These are phyloP conservation scores for Clamator glandarius DNA, from an alignment of 2,797 vertebrate genomes.

Conservation along the genomic window DNA sequence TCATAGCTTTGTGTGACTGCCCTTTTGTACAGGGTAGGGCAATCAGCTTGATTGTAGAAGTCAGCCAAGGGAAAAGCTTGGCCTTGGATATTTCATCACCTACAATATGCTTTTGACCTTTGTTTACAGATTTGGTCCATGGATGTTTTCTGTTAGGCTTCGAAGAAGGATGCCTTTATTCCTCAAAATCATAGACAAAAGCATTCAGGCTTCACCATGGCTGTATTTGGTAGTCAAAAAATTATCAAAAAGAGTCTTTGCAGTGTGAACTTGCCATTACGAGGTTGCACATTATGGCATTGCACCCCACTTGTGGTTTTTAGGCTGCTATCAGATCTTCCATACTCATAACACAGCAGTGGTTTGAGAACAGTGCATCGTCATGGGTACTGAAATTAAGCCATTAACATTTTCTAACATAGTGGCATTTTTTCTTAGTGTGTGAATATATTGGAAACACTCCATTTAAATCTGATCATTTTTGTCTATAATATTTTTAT, in stretches of 20 bases:
- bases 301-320: neutral
- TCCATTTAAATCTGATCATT: slow-evolving; percentile 18
- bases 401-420: slow-evolving; percentile 7
- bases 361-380: neutral
- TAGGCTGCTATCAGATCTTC: neutral
- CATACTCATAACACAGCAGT: neutral
- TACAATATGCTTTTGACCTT: neutral
- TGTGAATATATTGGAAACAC: slow-evolving; percentile 39
- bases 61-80: neutral
- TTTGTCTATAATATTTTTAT: slow-evolving; percentile 23
- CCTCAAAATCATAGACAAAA: neutral
- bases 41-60: neutral
- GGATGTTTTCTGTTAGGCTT: neutral
- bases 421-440: slow-evolving; percentile 13
- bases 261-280: neutral
- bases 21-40: neutral
- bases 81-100: neutral
- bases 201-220: neutral
- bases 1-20: neutral
- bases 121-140: neutral
- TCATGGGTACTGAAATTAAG: slow-evolving; percentile 9
- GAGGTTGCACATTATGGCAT: neutral
- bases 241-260: neutral
- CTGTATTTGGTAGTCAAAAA: neutral
- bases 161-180: neutral